phyloP scores from a whole-genome alignment of 1,140 invertebrate species.

The Hypothenemus hampei region DNA sequence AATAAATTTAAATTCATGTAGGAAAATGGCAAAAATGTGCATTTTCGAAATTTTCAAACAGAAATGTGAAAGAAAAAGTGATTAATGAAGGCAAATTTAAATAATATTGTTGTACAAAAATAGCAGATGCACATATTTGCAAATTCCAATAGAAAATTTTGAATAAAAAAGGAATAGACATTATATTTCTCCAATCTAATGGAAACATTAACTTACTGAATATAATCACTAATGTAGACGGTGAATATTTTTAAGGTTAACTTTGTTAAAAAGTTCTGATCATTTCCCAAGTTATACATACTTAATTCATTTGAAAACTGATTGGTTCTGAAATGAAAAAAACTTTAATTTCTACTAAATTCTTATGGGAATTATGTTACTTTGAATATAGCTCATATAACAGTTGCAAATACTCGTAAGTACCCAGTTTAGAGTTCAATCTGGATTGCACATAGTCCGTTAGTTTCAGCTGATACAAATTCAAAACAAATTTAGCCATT shows the following conservation, averaged over 20 bases:
- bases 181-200: too few species aligned
- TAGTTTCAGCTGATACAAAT: slow-evolving; percentile 91
- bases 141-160: too few species aligned
- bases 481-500: slow-evolving; percentile 96
- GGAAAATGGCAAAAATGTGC: too few species aligned
- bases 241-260: slow-evolving; percentile 80
- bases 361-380: slow-evolving; percentile 45
- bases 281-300: slow-evolving; percentile 72
- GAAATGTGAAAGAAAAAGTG: not conserved
- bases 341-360: not conserved
- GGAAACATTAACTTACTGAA: slow-evolving; percentile 53
- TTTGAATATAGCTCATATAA: slow-evolving; percentile 85
- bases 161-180: too few species aligned
- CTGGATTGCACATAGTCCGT: slow-evolving; percentile 79
- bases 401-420: slow-evolving; percentile 82
- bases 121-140: too few species aligned
- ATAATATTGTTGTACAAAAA: too few species aligned
- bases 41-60: not conserved
- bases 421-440: slow-evolving; percentile 72
- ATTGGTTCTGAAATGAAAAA: slow-evolving; percentile 52
- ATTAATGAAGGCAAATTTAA: too few species aligned
- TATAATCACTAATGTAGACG: slow-evolving; percentile 48
- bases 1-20: too few species aligned
- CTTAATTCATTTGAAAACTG: slow-evolving; percentile 70
- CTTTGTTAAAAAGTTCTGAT: slow-evolving; percentile 74